A percentile compares a stretch with the other conserved stretches of the same genome.
These are phyloP conservation scores for Aurelia sp. DNA, from an alignment of 30 jellyfish, hydroid and myxozoan genomes.

Conservation along the genomic window DNA sequence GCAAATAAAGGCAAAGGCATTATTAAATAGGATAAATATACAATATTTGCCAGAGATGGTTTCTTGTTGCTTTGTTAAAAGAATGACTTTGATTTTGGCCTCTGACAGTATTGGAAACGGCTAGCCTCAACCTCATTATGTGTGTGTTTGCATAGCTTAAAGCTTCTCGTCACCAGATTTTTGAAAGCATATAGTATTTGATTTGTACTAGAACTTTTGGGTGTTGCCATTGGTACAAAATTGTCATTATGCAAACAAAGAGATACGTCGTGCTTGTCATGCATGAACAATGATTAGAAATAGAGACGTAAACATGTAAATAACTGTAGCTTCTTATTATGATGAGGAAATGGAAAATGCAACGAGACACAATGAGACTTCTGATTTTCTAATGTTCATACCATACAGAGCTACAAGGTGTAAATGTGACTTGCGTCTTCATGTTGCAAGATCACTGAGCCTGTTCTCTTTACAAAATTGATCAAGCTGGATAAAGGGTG, in stretches of 20 bases:
- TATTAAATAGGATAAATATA: neutral
- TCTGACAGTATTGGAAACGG: too few relatives aligned
- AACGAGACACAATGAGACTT: neutral
- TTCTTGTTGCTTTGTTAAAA: too few relatives aligned
- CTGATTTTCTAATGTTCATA: neutral
- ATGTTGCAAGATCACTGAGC: too few relatives aligned
- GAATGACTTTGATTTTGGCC: too few relatives aligned
- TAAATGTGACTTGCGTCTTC: too few relatives aligned
- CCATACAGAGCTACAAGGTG: neutral
- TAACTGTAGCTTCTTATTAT: neutral
- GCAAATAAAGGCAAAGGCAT: neutral
- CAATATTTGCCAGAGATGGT: too few relatives aligned
- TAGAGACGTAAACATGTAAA: neutral
- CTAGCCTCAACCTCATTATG: too few relatives aligned
- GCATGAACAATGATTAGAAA: neutral
- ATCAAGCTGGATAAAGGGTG: too few relatives aligned
- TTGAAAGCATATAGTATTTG: too few relatives aligned
- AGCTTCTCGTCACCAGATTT: too few relatives aligned
- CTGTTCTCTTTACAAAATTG: too few relatives aligned
- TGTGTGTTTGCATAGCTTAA: too few relatives aligned
- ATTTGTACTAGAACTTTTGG: neutral
- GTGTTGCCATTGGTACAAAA: neutral
- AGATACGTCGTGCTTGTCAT: neutral
- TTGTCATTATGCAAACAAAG: neutral
- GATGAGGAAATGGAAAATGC: neutral